Evolutionary conservation across 2,888 invertebrate species (phyloP), one percentile per base, ranked within the genome.

Genomic region (Invenusta paracnida): DNA sequence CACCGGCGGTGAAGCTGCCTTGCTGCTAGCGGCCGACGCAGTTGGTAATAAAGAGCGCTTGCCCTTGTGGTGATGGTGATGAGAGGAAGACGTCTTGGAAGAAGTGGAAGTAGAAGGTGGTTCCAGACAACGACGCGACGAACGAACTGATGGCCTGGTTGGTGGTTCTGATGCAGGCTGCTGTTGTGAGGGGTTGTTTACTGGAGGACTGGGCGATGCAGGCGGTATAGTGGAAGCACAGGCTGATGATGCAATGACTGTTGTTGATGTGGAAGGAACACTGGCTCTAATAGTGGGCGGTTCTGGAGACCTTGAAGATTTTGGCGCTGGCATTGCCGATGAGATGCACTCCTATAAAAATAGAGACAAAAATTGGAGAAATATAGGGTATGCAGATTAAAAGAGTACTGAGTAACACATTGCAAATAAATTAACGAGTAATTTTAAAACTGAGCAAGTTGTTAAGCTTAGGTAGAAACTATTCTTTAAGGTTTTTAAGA

Each of bases 331-430:
- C 83, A 83, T 83, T 1, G 83, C 83, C 28, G 83, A 83, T 1
- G 83, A 83, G 48, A 83, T 83, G 27, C 83, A 83, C 31, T 83
- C 31, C 83, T 83, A 48, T 23, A 30, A 79, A n/a, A n/a, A n/a
- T n/a, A n/a, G n/a, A n/a, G n/a, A n/a, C n/a, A n/a, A n/a, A n/a
- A n/a, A n/a, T n/a, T 79, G 25, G 27, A 83, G 23, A 23, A n/a
- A 82, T 17, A 82, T 28, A 29, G n/a, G 17, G 2, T n/a, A 82
- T 28, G 29, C 29, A 28, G 29, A 2, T 29, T 29, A 82, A 28
- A 82, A 28, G 29, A 79, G n/a, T 11, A 79, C 25, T 79, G 5
- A 5, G n/a, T 79, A 25, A n/a, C 5, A 23, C 28, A 79, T 79
- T 79, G 2, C 25, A 2, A 2, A 79, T 79, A 28, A 79, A 79